Evolutionary conservation across 2,113 vertebrate species (phyloP).

Genomic region (Pelodiscus sinensis): DNA sequence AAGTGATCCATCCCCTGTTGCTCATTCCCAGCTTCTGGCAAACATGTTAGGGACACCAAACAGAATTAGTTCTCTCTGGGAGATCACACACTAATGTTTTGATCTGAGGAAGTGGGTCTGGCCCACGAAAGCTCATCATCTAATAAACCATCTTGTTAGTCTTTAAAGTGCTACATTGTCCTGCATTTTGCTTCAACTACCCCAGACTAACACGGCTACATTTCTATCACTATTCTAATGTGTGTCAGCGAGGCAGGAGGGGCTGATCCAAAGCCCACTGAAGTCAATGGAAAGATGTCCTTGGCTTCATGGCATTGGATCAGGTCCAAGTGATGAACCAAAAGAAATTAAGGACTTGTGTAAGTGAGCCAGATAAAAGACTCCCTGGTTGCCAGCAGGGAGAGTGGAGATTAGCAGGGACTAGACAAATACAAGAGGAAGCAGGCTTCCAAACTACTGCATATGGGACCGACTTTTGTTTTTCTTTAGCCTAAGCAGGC

Average conservation of each 20-base stretch:
- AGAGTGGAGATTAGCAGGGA: slow-evolving; percentile 64
- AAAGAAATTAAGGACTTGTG: slow-evolving; percentile 54
- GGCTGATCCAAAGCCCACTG: not conserved
- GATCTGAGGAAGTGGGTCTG: too few relatives aligned
- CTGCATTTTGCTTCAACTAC: too few relatives aligned
- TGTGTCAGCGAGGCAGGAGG: slow-evolving; percentile 19
- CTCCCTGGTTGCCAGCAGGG: slow-evolving; percentile 50
- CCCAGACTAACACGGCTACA: too few relatives aligned
- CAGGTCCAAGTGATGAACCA: accelerated
- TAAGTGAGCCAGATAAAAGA: slow-evolving; percentile 58
- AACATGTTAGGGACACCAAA: not conserved
- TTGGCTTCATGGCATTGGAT: not conserved
- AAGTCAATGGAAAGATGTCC: slow-evolving; percentile 44
- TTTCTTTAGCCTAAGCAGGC: slow-evolving; percentile 46
- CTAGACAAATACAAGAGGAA: slow-evolving; percentile 54
- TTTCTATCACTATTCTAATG: too few relatives aligned
- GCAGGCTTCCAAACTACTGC: slow-evolving; percentile 67
- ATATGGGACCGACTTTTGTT: slow-evolving; percentile 38
- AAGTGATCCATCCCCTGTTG: too few relatives aligned
- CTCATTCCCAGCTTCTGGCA: too few relatives aligned
- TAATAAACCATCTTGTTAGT: too few relatives aligned
- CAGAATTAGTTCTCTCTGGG: not conserved
- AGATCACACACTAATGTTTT: not conserved
- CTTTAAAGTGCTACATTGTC: too few relatives aligned
- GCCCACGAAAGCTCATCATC: too few relatives aligned